Conservation (phyloP, 2,113 vertebrate species). For the Falco punctatus region DNA sequence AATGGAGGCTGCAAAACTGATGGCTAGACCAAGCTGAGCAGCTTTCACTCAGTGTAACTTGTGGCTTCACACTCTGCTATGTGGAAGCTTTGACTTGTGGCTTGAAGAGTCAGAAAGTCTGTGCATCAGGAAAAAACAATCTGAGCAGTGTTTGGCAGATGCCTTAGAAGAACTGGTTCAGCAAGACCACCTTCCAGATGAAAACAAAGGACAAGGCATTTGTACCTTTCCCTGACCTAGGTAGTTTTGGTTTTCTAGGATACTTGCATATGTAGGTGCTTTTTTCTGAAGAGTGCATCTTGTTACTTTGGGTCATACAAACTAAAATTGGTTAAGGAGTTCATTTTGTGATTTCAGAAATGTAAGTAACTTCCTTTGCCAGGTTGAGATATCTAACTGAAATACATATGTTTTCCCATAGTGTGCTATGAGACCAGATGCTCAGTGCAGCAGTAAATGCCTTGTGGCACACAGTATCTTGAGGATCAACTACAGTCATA, state of each 20-base stretch:
- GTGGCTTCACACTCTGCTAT: slow-evolving; percentile 19
- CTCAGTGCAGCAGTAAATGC: background rate
- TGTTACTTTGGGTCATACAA: background rate
- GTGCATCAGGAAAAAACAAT: background rate
- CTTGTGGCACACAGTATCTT: background rate
- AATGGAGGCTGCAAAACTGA: background rate
- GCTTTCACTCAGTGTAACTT: background rate
- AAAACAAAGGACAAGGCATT: background rate
- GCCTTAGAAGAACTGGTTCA: background rate
- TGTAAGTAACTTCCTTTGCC: background rate
- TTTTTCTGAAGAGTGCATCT: fast-evolving
- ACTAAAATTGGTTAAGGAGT: fast-evolving
- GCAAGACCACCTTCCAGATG: fast-evolving
- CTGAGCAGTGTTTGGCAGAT: background rate
- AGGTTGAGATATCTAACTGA: background rate
- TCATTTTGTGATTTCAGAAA: background rate
- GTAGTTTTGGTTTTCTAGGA: background rate
- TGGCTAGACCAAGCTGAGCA: background rate
- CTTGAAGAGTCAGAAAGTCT: background rate
- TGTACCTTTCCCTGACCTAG: background rate
- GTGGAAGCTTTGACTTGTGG: background rate
- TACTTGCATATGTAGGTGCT: background rate
- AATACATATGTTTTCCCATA: fast-evolving
- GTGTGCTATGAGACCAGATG: background rate
- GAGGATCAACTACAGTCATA: background rate